A percentile compares a stretch with the other conserved stretches of the same genome.
Conservation (phyloP, 2,888 invertebrate species). For the Troides aeacus region DNA sequence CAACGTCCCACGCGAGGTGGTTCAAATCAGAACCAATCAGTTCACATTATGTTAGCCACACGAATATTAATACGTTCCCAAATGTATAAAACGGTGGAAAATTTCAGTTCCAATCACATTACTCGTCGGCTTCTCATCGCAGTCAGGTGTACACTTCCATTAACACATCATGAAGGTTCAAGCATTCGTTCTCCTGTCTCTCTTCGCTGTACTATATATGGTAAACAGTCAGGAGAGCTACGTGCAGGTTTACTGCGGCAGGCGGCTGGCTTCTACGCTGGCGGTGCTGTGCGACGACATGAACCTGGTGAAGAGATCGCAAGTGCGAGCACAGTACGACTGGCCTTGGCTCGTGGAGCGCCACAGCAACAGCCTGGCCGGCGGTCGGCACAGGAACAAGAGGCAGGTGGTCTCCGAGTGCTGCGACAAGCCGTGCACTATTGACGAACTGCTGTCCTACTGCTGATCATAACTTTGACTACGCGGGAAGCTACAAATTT, state of each 20-base stretch:
- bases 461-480: slow-evolving; percentile 30
- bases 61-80: background rate
- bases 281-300: slow-evolving; percentile 32
- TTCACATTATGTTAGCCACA: background rate
- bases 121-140: background rate
- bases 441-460: slow-evolving; percentile 40
- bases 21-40: background rate
- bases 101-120: background rate
- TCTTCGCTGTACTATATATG: background rate
- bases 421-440: slow-evolving; percentile 46
- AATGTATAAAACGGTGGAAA: background rate
- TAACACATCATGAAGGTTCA: slow-evolving; percentile 9
- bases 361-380: slow-evolving; percentile 34
- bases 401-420: slow-evolving; percentile 45
- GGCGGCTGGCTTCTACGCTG: slow-evolving; percentile 34
- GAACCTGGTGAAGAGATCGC: slow-evolving; percentile 31
- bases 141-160: background rate
- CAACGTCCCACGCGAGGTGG: background rate
- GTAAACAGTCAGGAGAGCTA: background rate
- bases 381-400: slow-evolving; percentile 34
- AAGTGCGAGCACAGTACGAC: background rate
- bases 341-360: slow-evolving; percentile 40
- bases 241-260: slow-evolving; percentile 17
- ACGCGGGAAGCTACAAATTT: no score
- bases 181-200: slow-evolving; percentile 1